Base-by-base conservation (phyloP, 2,797 vertebrate genomes). In the Ctenopoma kingsleyae region DNA sequence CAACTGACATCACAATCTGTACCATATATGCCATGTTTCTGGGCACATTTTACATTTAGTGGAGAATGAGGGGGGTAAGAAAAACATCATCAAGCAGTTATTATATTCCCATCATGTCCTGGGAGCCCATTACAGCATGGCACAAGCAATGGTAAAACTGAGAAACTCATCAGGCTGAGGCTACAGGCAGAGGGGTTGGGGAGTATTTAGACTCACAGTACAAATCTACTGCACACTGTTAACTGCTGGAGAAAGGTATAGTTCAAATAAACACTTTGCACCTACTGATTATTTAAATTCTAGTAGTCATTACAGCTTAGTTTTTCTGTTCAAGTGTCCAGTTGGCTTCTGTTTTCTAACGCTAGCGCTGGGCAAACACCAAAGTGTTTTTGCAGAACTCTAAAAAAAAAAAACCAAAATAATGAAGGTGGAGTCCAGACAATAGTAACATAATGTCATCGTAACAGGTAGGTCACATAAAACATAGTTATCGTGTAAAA, bases 401-500 rank as follows among this genome's bases (percentile, higher is more conserved):
- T 0, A 58, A 67, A 48, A 27, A 55, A 40, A 54, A 47, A n/a
- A n/a, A n/a, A n/a, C n/a, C n/a, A 71, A 62, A 71, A 65, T 25
- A 51, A 68, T 53, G 10, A 40, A 27, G 48, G 64, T 1, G 57
- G 23, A 67, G 16, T 92, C 87, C 90, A 90, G 87, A 93, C 90
- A 91, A 90, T 85, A 83, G 77, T 88, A 91, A 90, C 93, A 94
- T 91, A 84, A 94, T 92, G 91, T 90, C 89, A 94, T 89, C 92
- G 86, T 87, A 90, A 97, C 97, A 97, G 96, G 96, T 96, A 94
- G 95, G 95, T 97, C 95, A 94, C 6, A 9, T 7, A 46, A 46
- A 46, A 46, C 43, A 19, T 4, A 15, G n/a, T 19, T 17, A 10
- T 19, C 83, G 91, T 90, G 89, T 93, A 94, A 94, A 92, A 94